Percentiles rank a stretch among this genome's conserved stretches.
These are phyloP conservation scores for Callinectes sapidus DNA, from an alignment of 2,888 invertebrate genomes.

Conservation along the genomic window DNA sequence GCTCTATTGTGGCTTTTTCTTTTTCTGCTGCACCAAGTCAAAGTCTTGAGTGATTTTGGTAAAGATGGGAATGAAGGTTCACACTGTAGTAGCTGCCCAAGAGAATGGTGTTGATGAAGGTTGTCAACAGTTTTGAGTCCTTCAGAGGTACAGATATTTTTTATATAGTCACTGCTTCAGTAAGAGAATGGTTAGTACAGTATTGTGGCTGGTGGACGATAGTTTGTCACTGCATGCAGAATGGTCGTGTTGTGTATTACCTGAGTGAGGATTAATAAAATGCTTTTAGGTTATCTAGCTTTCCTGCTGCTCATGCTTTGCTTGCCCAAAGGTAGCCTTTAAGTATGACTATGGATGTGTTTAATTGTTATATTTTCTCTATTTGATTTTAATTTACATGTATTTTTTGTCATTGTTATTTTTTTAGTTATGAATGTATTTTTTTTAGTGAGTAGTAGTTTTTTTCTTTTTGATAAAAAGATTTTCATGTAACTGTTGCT, in stretches of 20 bases:
- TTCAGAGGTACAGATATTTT: conserved; percentile 16
- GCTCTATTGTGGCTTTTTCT: conserved; percentile 16
- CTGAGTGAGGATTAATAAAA: neutral
- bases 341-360: neutral
- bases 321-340: neutral
- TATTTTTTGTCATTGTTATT: neutral
- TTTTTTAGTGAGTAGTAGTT: neutral
- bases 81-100: conserved; percentile 1
- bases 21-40: conserved; percentile 36
- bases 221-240: neutral
- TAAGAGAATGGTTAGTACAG: neutral
- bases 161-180: neutral
- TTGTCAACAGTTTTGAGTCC: conserved; percentile 12
- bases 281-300: conserved; percentile 9
- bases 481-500: neutral
- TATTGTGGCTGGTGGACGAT: neutral
- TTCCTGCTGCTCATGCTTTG: neutral
- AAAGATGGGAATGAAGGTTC: conserved; percentile 22
- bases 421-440: neutral
- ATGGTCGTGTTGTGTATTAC: neutral
- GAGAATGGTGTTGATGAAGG: conserved; percentile 24
- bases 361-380: neutral
- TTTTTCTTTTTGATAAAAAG: neutral
- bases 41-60: conserved; percentile 32
- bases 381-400: neutral